phyloP scores from a whole-genome alignment of 2,113 vertebrate genomes.

The Engraulis encrasicolus region DNA sequence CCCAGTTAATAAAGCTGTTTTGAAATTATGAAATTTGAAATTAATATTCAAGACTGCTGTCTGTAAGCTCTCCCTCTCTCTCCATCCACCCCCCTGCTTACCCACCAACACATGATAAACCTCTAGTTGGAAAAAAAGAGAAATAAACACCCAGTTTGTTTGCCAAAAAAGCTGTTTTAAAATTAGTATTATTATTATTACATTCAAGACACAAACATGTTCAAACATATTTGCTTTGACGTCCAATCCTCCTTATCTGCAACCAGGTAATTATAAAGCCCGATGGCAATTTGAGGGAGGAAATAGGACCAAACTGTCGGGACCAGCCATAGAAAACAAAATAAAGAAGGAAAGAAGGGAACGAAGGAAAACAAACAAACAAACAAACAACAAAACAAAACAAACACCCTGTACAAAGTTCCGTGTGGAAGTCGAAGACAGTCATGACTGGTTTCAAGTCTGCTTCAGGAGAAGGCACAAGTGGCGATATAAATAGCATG shows the following conservation, averaged over 20 bases:
- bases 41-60: no score
- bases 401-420: background rate
- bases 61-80: background rate
- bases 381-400: background rate
- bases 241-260: constrained; percentile 30
- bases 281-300: background rate
- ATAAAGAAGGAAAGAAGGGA: no score
- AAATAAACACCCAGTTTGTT: background rate
- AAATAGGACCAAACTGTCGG: background rate
- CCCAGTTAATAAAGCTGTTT: no score
- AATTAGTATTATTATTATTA: no score
- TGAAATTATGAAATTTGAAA: no score
- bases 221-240: background rate
- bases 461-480: background rate
- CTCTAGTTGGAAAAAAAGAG: background rate
- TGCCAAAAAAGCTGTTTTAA: background rate
- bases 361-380: background rate
- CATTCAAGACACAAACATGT: constrained; percentile 17
- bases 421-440: background rate
- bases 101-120: background rate
- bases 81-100: background rate
- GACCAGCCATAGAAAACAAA: background rate
- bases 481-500: background rate
- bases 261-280: background rate
- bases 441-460: background rate